Percentiles rank a stretch among this genome's conserved stretches.
phyloP scores from a whole-genome alignment of 2,113 vertebrate species.

The Perccottus glenii region DNA sequence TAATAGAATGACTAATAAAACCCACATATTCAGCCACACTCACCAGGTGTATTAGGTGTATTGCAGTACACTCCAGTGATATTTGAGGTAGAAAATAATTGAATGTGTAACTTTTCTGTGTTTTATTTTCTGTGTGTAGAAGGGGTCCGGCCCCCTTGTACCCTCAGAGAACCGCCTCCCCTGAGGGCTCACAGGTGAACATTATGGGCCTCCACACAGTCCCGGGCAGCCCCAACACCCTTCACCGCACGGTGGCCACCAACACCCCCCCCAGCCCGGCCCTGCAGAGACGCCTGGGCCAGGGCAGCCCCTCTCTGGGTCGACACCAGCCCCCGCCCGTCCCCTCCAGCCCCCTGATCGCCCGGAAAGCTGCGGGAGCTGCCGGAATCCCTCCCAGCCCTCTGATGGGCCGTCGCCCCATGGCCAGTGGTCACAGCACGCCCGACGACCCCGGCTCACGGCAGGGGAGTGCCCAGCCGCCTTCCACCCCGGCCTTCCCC shows the following conservation, averaged over 20 bases:
- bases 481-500: slow-evolving; percentile 86
- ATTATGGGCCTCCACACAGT: slow-evolving; percentile 80
- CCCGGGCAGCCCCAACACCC: slow-evolving; percentile 91
- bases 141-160: slow-evolving; percentile 65
- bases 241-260: slow-evolving; percentile 95
- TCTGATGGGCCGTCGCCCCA: slow-evolving; percentile 60
- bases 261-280: slow-evolving; percentile 92
- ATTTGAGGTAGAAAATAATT: background rate
- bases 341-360: slow-evolving; percentile 72
- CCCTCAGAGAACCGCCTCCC: slow-evolving; percentile 64
- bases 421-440: slow-evolving; percentile 78
- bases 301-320: slow-evolving; percentile 71
- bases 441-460: slow-evolving; percentile 85
- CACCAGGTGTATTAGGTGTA: no score
- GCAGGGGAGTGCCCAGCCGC: slow-evolving; percentile 82
- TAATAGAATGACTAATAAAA: no score
- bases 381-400: slow-evolving; percentile 70
- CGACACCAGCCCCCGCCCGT: slow-evolving; percentile 41
- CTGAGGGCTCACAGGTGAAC: slow-evolving; percentile 82
- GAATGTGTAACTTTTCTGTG: background rate
- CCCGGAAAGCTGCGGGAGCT: slow-evolving; percentile 37
- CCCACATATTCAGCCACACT: no score
- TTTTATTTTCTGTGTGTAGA: slow-evolving; percentile 46
- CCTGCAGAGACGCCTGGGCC: slow-evolving; percentile 84
- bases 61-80: no score